Percentiles rank a stretch among this genome's conserved stretches.
These are phyloP conservation scores for Noturus placidus DNA, from an alignment of 2,113 vertebrate genomes.

Conservation along the genomic window DNA sequence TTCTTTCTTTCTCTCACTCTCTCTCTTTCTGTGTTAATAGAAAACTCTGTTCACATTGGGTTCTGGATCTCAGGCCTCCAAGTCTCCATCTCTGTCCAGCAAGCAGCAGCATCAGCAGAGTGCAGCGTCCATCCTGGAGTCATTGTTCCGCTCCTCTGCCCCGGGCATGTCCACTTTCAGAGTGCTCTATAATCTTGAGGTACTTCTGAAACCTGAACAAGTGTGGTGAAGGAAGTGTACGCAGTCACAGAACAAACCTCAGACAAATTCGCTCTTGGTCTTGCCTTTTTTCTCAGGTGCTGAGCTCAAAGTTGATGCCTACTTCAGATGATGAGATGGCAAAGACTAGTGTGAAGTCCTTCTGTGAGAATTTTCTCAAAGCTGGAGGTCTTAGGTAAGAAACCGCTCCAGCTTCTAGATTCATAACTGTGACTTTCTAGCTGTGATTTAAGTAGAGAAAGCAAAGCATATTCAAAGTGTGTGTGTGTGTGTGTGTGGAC, in stretches of 20 bases:
- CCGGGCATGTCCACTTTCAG: slow-evolving; percentile 98
- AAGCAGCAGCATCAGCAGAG: slow-evolving; percentile 97
- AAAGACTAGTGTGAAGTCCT: slow-evolving; percentile 96
- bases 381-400: slow-evolving; percentile 92
- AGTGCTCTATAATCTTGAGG: slow-evolving; percentile 98
- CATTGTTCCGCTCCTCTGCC: slow-evolving; percentile 92
- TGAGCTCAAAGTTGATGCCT: slow-evolving; percentile 98
- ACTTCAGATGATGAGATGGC: slow-evolving; percentile 99
- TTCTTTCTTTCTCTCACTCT: background rate
- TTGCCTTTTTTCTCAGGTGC: slow-evolving; percentile 75
- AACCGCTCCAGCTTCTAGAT: background rate
- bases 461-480: background rate
- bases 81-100: slow-evolving; percentile 91
- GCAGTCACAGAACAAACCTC: background rate
- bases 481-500: slow-evolving; percentile 53
- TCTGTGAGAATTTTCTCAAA: slow-evolving; percentile 98
- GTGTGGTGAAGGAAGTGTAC: background rate
- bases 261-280: background rate
- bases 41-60: slow-evolving; percentile 90
- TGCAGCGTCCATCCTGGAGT: slow-evolving; percentile 92
- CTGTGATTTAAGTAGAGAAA: background rate
- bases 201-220: slow-evolving; percentile 55
- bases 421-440: background rate
- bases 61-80: slow-evolving; percentile 85
- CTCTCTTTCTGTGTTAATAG: slow-evolving; percentile 63